Base-by-base conservation (phyloP, 2,888 invertebrate genomes). In the Helicoverpa assulta region DNA sequence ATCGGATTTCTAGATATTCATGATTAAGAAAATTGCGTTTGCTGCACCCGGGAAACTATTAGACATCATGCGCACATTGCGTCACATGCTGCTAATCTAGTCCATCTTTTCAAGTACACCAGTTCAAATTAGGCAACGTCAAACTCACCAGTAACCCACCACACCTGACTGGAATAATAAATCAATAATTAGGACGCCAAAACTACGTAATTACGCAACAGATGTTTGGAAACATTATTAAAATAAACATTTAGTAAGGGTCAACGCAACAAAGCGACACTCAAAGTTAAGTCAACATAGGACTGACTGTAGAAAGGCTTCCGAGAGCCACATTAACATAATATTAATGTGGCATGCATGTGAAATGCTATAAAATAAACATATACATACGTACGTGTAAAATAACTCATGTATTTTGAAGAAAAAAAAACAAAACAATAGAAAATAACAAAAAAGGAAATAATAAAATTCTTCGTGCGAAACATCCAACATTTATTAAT, bases 161-260 rank as follows among this genome's bases (percentile, higher is more conserved):
- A 16, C 12, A 58, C 26, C 54, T 66, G 58, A 50, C 61, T 53
- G 14, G 78, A 75, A 78, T 73, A 62, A 58, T 65, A 78, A 52
- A 73, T 51, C 18, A 21, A 55, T 58, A 12, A 51, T 53, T 29
- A 58, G 60, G 26, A 47, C 3, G 7, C 18, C 33, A 40, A 57
- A 62, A 60, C 29, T 47, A 33, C 5, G 8, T 19, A 14, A 52
- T 70, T 50, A 54, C 40, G 58, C 57, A 58, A 54, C 18, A 43
- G 18, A 26, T 58, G 33, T 70, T 76, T 58, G 61, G 70, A 61
- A 62, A 62, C 53, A 43, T 50, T 19, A 73, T 54, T 50, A 50
- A 76, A 62, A 76, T 57, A 50, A 76, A 70, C 54, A 54, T 58
- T 29, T 0, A 47, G 52, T 16, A 5, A 10, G 26, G 51, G 56